Evolutionary conservation across 2,888 invertebrate species (phyloP).

Genomic region (Pteria penguin): DNA sequence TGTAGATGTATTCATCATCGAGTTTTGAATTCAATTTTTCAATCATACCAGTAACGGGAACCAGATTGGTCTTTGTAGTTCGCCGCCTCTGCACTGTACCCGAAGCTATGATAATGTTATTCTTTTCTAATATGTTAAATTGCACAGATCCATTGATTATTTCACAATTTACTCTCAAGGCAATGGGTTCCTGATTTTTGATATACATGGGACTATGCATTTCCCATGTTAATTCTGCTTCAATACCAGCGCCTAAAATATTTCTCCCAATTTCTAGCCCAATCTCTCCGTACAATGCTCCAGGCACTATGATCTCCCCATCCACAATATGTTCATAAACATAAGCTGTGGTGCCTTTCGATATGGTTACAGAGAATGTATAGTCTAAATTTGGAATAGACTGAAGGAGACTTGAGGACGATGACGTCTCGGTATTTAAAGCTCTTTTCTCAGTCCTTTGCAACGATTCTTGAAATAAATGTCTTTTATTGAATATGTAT

Average conservation of each 20-base stretch:
- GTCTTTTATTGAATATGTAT: background rate
- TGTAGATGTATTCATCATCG: background rate
- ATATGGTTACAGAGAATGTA: background rate
- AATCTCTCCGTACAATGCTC: slow-evolving; percentile 38
- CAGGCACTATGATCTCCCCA: slow-evolving; percentile 35
- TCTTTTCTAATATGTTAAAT: background rate
- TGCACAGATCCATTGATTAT: background rate
- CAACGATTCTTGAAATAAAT: background rate
- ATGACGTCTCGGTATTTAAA: background rate
- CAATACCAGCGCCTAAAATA: background rate
- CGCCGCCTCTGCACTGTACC: background rate
- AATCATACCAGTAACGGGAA: background rate
- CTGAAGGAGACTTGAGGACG: background rate
- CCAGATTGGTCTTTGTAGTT: background rate
- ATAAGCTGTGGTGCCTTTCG: slow-evolving; percentile 27
- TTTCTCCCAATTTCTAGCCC: slow-evolving; percentile 24
- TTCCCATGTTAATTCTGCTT: background rate
- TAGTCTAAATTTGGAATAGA: background rate
- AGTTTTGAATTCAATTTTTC: background rate
- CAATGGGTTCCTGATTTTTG: background rate
- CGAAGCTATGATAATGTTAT: background rate
- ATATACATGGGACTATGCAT: background rate
- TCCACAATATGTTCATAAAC: slow-evolving; percentile 41
- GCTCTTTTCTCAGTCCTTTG: background rate
- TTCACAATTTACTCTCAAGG: background rate